Evolutionary conservation across 92 coral and sea anemone species (phyloP), one percentile per base, ranked within the genome.

Genomic region (Galaxea fascicularis): DNA sequence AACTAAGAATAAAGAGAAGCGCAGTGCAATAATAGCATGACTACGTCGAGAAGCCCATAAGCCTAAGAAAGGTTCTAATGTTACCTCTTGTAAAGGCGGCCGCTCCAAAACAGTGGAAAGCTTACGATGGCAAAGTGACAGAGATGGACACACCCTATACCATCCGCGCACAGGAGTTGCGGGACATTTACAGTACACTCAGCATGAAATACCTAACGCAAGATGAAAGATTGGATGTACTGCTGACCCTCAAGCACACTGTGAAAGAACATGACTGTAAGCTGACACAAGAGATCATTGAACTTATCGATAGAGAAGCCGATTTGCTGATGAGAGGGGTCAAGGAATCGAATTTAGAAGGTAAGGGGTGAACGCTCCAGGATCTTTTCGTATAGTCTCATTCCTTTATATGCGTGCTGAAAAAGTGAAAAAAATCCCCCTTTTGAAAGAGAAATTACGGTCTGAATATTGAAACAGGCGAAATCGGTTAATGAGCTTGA

Each of bases 131-230:
- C 58, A 94, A 96, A 84, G 59, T 96, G 10, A 96, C 99, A 14
- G 99, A 96, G 85, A 96, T 96, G 99, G 99, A 96, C 88, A 96
- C 99, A 4, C 98, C 99, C 8, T 93, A 92, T 87, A 96, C 99
- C 6, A 92, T 96, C 77, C 94, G 99, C 54, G 99, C 98, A 45
- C 98, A 94, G 77, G 99, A 96, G 83, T 88, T 96, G n/a, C 91
- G 99, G 54, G 99, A 94, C 91, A 96, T 96, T 74, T 92, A 90
- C 56, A 96, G 92, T 76, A 96, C 98, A 20, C 90, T 96, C 41
- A 89, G 95, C 84, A 96, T 96, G 98, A 96, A 94, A 83, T 94
- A 94, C 90, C 86, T 96, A 64, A 96, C 99, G 20, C 99, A 96
- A 83, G 99, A 96, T 80, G 99, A 96, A 78, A 73, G 99, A 53